Percentiles rank a stretch among this genome's conserved stretches.
These are phyloP conservation scores for Helostoma temminkii DNA, from an alignment of 2,797 vertebrate species.

Conservation along the genomic window DNA sequence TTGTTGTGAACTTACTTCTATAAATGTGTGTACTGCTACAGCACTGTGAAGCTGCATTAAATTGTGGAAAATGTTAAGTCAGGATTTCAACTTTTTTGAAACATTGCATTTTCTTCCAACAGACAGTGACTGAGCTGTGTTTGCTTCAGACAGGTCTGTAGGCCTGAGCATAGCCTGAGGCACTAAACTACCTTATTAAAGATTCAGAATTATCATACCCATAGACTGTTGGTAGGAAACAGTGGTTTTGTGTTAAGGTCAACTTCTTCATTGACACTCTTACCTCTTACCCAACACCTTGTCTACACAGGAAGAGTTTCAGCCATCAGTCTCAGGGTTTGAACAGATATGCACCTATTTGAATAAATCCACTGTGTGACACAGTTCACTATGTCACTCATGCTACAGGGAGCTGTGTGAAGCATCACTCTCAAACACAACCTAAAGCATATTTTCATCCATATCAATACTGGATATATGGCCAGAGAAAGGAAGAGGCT, in stretches of 20 bases:
- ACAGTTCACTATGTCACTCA: no score
- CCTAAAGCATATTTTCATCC: no score
- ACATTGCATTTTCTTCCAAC: no score
- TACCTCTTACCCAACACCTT: background rate
- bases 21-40: no score
- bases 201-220: background rate
- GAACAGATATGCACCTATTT: background rate
- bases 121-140: background rate
- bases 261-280: background rate
- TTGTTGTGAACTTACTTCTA: no score
- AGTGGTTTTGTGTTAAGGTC: background rate
- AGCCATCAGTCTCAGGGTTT: background rate
- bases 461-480: conserved; percentile 30
- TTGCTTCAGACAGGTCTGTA: no score
- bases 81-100: no score
- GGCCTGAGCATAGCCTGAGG: no score
- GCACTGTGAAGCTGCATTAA: no score
- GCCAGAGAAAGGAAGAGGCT: conserved; percentile 48
- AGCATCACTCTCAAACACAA: no score
- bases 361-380: background rate
- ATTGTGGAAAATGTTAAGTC: no score
- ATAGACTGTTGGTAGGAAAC: background rate
- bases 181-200: background rate
- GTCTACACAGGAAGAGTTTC: background rate
- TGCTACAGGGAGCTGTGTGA: no score